Evolutionary conservation across 2,797 vertebrate genomes (phyloP).

Genomic region (Sylvia borin): DNA sequence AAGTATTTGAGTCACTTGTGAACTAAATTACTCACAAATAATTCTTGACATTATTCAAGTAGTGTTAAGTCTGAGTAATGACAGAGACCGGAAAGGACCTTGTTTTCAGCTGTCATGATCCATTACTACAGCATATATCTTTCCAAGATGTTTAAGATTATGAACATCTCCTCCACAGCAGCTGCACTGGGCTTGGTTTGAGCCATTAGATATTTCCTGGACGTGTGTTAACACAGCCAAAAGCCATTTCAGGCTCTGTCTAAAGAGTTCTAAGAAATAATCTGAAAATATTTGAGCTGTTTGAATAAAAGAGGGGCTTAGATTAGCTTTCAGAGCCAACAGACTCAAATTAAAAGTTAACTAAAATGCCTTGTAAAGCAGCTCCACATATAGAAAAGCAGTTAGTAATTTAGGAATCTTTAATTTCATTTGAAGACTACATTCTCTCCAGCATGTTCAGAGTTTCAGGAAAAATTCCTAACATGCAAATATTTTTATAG

Average conservation of each 20-base stretch:
- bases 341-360: background rate
- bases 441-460: background rate
- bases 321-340: background rate
- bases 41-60: background rate
- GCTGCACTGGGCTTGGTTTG: background rate
- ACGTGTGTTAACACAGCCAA: background rate
- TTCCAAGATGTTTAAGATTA: background rate
- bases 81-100: background rate
- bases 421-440: background rate
- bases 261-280: background rate
- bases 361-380: background rate
- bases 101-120: background rate
- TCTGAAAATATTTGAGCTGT: background rate
- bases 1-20: background rate
- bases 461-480: background rate
- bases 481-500: background rate
- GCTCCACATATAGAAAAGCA: background rate
- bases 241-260: background rate
- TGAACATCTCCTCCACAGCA: background rate
- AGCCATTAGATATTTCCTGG: conserved; percentile 7
- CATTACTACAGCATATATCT: background rate
- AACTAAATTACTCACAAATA: conserved; percentile 19
- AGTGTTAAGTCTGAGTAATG: background rate
- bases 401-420: background rate
- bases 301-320: background rate